These are phyloP conservation scores for Patella depressa DNA, from an alignment of 2,888 invertebrate species.

Conservation along the genomic window DNA sequence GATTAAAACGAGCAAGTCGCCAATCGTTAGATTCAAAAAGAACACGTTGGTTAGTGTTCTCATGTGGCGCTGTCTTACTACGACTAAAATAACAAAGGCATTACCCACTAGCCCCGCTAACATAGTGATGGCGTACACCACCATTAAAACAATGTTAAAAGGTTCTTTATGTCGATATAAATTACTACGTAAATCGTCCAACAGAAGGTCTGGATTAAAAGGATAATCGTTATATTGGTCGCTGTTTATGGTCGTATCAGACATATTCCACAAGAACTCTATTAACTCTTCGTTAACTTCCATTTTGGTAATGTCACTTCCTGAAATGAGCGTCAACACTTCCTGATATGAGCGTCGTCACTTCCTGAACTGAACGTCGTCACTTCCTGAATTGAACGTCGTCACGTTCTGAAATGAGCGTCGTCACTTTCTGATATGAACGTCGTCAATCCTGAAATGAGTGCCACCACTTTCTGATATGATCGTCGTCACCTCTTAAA, in stretches of 20 bases:
- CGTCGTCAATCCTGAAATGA: too few relatives aligned
- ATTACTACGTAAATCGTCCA: slow-evolving; percentile 18
- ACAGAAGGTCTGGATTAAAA: slow-evolving; percentile 1
- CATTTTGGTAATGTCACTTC: neutral
- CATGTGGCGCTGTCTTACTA: slow-evolving; percentile 53
- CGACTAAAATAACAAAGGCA: slow-evolving; percentile 53
- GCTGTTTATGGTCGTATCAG: neutral
- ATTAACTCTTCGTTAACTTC: neutral
- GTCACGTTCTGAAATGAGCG: too few relatives aligned
- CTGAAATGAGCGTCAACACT: too few relatives aligned
- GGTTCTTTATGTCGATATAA: slow-evolving; percentile 39
- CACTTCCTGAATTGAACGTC: too few relatives aligned
- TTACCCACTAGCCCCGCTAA: slow-evolving; percentile 53
- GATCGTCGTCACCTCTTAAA: too few relatives aligned
- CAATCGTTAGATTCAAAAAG: slow-evolving; percentile 55
- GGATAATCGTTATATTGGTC: slow-evolving; percentile 12
- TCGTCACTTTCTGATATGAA: too few relatives aligned
- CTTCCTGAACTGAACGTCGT: too few relatives aligned
- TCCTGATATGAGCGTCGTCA: too few relatives aligned
- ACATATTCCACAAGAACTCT: neutral
- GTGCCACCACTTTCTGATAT: too few relatives aligned
- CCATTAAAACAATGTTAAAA: slow-evolving; percentile 47
- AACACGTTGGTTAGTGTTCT: slow-evolving; percentile 59
- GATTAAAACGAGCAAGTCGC: slow-evolving; percentile 56
- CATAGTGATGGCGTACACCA: slow-evolving; percentile 52